Conservation (phyloP, 2,113 vertebrate species). For the Bucco capensis region DNA sequence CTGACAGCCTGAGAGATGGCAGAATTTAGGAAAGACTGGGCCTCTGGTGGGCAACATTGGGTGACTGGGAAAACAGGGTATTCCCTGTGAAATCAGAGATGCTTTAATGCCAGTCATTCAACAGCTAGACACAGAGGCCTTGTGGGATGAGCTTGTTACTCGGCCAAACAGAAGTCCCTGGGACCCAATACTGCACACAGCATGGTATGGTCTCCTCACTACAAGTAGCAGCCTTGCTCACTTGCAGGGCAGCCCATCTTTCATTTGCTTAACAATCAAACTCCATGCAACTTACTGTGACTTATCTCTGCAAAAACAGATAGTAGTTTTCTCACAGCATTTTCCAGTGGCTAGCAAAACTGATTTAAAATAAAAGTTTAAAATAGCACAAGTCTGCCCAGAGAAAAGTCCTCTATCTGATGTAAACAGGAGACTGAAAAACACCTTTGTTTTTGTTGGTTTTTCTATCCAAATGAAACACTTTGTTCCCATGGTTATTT, state of each 20-base stretch:
- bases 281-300: not conserved
- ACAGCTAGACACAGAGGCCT: not conserved
- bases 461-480: not conserved
- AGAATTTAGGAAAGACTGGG: not conserved
- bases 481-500: not conserved
- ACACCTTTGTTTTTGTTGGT: not conserved
- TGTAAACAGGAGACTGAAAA: not conserved
- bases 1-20: not conserved
- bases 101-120: not conserved
- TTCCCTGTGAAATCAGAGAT: not conserved
- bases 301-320: not conserved
- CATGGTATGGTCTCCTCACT: not conserved
- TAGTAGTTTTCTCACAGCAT: not conserved
- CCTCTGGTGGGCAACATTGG: not conserved
- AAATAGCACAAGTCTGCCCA: not conserved
- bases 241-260: not conserved
- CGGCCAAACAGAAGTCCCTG: not conserved
- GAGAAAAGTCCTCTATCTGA: not conserved
- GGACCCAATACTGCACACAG: not conserved
- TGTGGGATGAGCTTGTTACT: not conserved
- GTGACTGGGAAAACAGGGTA: not conserved
- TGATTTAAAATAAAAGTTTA: not conserved
- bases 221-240: not conserved
- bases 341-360: not conserved
- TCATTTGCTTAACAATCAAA: not conserved